Evolutionary conservation across 2,113 vertebrate species (phyloP).

Genomic region (Capreolus pygargus): DNA sequence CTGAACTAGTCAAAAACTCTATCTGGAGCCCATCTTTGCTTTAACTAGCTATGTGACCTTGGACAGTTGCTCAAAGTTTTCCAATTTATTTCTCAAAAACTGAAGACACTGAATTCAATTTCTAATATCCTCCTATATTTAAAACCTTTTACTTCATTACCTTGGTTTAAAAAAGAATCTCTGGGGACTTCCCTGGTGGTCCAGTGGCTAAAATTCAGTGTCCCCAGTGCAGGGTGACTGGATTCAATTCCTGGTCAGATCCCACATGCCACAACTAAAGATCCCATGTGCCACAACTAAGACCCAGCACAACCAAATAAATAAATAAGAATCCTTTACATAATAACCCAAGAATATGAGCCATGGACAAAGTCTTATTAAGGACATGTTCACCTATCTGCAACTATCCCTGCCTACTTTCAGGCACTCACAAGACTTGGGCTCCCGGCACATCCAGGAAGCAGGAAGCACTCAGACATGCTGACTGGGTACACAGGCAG

Average conservation of each 20-base stretch:
- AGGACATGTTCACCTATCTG: background rate
- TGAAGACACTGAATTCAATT: background rate
- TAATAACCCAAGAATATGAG: background rate
- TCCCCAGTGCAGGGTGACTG: background rate
- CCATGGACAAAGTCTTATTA: background rate
- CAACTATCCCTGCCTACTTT: background rate
- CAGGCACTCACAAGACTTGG: background rate
- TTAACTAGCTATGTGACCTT: background rate
- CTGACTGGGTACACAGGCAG: background rate
- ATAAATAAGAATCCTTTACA: background rate
- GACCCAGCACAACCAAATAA: background rate
- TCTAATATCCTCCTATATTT: background rate
- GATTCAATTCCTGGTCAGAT: background rate
- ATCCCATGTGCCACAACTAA: background rate
- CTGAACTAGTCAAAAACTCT: background rate
- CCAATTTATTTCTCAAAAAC: background rate
- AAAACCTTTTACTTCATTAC: background rate
- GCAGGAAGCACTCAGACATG: background rate
- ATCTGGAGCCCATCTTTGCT: background rate
- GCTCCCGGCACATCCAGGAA: background rate
- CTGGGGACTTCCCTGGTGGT: background rate
- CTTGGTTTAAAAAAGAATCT: background rate
- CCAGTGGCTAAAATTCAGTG: background rate
- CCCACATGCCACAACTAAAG: background rate
- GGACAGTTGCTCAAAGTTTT: background rate